Evolutionary conservation across 2,888 invertebrate species (phyloP).

Genomic region (Mythimna lalbum): DNA sequence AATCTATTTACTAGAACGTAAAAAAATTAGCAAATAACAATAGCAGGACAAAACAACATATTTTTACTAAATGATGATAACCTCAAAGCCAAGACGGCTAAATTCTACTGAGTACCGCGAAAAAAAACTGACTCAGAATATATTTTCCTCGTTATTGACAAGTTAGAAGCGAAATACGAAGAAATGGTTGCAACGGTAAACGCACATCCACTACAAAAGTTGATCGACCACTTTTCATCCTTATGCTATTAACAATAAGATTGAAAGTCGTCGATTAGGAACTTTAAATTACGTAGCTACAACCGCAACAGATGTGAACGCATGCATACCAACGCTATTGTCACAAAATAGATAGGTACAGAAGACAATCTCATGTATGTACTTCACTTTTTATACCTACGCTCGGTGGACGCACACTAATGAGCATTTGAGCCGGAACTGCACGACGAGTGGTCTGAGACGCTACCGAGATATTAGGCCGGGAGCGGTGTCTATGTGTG

Average conservation of each 20-base stretch:
- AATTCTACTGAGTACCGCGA: not conserved
- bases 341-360: too few relatives aligned
- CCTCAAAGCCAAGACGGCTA: not conserved
- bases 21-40: not conserved
- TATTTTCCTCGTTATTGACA: constrained; percentile 28
- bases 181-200: constrained; percentile 17
- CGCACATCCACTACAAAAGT: not conserved
- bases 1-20: too few relatives aligned
- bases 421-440: too few relatives aligned
- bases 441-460: too few relatives aligned
- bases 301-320: constrained; percentile 7
- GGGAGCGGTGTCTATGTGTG: too few relatives aligned
- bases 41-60: not conserved
- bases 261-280: not conserved
- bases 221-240: not conserved
- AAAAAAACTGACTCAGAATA: not conserved
- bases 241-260: not conserved
- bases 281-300: not conserved
- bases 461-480: too few relatives aligned
- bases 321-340: constrained; percentile 5
- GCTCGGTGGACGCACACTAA: too few relatives aligned
- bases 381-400: too few relatives aligned
- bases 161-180: not conserved
- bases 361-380: too few relatives aligned
- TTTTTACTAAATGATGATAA: not conserved